Evolutionary conservation across 2,888 invertebrate species (phyloP), one percentile per base, ranked within the genome.

Genomic region (Neoitamus cyanurus): DNA sequence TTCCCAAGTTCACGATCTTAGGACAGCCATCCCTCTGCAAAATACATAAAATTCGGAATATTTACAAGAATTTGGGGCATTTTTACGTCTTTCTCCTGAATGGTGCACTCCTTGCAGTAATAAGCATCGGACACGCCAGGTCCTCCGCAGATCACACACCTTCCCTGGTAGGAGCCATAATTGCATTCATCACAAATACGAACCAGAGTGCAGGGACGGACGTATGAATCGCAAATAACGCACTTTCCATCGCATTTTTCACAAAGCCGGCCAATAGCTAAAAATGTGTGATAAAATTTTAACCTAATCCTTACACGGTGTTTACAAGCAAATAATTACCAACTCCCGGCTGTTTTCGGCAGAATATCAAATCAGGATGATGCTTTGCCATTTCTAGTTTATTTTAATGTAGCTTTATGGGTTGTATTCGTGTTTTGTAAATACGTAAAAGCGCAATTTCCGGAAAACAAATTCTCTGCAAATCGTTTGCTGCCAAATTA

Each of bases 81-180:
- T 9, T 20, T 93, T 89, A 96, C 96, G 90, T 99, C 99, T 93
- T 99, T 99, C 90, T 99, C 99, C 91, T 98, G 98, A 88, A 99
- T 97, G 0, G 99, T 99, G 89, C 99, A 99, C 91, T 99, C 99
- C 91, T 99, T 99, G 91, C 99, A 99, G 90, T 99, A 99, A 91
- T 99, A 99, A 0, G 99, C 99, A 92, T 99, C 99, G 0, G 99
- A 99, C 1, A 99, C 98, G 31, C 99, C 99, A n/a, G 99, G 99
- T 0, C 99, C 99, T 31, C 99, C 99, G 91, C 99, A 99, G 86
- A 99, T 99, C 0, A 99, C 99, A 92, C 99, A 99, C 90, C 97
- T 92, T 34, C 99, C 84, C 91, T 99, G 99, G 90, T 99, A 99
- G 0, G 99, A 99, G 0, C 99, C 99, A 90, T 99, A 99, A 92